Conservation (phyloP, 2,888 invertebrate genomes). For the Phyllotreta cruciferae region DNA sequence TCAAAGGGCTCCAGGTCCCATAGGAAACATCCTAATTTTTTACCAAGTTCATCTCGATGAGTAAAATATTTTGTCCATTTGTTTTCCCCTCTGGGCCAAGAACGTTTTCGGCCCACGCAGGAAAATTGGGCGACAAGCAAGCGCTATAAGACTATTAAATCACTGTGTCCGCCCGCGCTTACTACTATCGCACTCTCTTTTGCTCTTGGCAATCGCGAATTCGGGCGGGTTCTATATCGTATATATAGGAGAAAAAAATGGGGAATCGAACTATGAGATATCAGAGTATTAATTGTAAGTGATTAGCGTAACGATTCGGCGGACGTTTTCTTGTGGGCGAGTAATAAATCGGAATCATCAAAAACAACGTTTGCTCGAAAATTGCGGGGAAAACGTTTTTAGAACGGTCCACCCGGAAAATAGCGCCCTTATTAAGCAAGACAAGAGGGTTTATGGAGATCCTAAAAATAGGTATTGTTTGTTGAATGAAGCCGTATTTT, state of each 20-base stretch:
- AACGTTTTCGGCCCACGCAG: conserved; percentile 28
- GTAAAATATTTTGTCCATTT: background rate
- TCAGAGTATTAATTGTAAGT: too few relatives aligned
- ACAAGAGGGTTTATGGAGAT: too few relatives aligned
- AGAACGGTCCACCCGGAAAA: too few relatives aligned
- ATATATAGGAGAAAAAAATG: background rate
- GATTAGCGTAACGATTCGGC: too few relatives aligned
- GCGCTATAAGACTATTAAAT: conserved; percentile 29
- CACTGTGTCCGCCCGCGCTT: conserved; percentile 33
- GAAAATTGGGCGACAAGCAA: conserved; percentile 35
- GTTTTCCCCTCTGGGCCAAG: background rate
- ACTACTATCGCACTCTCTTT: background rate
- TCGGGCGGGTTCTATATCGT: background rate
- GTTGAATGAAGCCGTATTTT: too few relatives aligned
- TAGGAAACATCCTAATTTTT: too few relatives aligned
- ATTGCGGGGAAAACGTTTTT: too few relatives aligned
- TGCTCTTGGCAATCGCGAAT: too few relatives aligned
- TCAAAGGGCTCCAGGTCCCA: too few relatives aligned
- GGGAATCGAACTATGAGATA: background rate
- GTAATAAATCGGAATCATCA: conserved; percentile 5
- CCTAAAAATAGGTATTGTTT: too few relatives aligned
- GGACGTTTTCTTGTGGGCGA: background rate
- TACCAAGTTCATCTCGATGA: too few relatives aligned
- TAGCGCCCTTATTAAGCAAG: too few relatives aligned
- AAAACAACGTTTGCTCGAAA: background rate